A percentile compares a stretch with the other conserved stretches of the same genome.
Conservation (phyloP, 2,113 vertebrate species). For the Speoplatyrhinus poulsoni region DNA sequence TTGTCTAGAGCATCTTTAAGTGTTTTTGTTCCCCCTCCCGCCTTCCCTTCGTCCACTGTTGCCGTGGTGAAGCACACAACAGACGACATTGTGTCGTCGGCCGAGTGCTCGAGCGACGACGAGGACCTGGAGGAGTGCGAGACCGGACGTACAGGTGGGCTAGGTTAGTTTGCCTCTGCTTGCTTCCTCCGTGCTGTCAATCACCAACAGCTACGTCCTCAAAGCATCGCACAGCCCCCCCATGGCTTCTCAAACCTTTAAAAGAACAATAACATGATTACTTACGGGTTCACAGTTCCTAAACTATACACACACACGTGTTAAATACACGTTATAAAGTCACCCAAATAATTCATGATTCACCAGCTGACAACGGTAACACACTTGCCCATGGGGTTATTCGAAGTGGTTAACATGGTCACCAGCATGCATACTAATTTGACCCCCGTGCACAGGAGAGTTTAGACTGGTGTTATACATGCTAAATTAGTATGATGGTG, state of each 20-base stretch:
- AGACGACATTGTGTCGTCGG: conserved; percentile 94
- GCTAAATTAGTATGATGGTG: conserved; percentile 81
- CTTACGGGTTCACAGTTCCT: neutral
- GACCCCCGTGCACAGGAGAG: conserved; percentile 55
- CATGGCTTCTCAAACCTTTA: conserved; percentile 83
- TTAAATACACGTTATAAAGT: neutral
- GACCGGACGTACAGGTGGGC: conserved; percentile 93
- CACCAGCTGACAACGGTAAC: conserved; percentile 34
- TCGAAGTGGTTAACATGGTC: conserved; percentile 84
- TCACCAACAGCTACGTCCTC: conserved; percentile 80
- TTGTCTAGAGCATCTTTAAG: neutral
- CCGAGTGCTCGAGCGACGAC: conserved; percentile 97
- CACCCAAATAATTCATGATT: neutral
- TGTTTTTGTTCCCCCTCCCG: conserved; percentile 17
- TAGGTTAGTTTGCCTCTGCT: conserved; percentile 97
- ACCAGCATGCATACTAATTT: conserved; percentile 81
- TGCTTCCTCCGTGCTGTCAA: conserved; percentile 81
- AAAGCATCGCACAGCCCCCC: conserved; percentile 87
- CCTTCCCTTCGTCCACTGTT: conserved; percentile 5
- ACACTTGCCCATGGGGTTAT: conserved; percentile 88
- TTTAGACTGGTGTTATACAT: neutral
- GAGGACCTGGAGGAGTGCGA: conserved; percentile 99
- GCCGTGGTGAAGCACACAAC: conserved; percentile 70
- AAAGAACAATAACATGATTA: neutral
- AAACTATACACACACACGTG: no score